phyloP scores from a whole-genome alignment of 2,113 vertebrate genomes.

The Muscicapa adusta region DNA sequence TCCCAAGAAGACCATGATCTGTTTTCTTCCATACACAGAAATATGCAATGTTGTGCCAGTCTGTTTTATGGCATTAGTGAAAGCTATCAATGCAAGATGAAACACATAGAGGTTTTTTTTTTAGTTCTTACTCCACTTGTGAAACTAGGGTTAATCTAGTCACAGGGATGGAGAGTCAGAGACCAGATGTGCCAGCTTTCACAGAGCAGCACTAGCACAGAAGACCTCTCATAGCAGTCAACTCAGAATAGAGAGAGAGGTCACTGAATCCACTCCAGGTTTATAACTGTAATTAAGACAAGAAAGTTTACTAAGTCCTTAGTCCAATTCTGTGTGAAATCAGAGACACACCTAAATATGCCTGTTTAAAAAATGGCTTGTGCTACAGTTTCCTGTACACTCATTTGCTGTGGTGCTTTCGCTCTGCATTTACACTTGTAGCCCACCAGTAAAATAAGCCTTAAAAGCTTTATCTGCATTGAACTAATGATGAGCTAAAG shows the following conservation, averaged over 20 bases:
- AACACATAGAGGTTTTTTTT: not conserved
- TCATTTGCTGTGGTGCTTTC: not conserved
- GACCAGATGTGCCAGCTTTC: not conserved
- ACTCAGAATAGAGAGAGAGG: not conserved
- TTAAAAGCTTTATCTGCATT: constrained; percentile 19
- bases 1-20: not conserved
- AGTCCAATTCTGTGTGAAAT: not conserved
- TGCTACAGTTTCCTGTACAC: not conserved
- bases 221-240: not conserved
- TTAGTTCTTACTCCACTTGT: not conserved
- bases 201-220: not conserved
- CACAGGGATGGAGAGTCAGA: fast-evolving
- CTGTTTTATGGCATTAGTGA: not conserved
- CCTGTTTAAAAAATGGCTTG: not conserved
- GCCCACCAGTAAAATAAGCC: constrained; percentile 17
- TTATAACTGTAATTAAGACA: not conserved
- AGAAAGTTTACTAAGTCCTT: not conserved
- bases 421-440: not conserved
- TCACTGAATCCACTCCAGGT: not conserved
- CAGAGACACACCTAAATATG: not conserved
- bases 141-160: not conserved
- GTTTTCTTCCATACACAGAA: not conserved
- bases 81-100: not conserved
- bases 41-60: not conserved
- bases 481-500: constrained; percentile 10